Evolutionary conservation across 2,797 vertebrate genomes (phyloP), one percentile per base, ranked within the genome.

Genomic region (Tauraco hartlaubi): DNA sequence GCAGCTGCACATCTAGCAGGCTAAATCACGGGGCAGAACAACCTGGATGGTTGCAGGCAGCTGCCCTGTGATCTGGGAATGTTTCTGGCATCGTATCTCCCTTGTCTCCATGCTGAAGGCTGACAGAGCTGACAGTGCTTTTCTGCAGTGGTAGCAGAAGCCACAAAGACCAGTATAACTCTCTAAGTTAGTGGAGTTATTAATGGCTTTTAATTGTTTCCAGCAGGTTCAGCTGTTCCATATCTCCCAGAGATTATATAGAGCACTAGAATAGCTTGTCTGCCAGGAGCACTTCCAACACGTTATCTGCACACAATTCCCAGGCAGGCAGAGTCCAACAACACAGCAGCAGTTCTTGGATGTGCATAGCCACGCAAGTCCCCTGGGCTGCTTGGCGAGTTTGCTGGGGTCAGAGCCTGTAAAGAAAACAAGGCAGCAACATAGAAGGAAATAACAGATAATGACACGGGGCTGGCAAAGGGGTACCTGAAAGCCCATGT

Each of bases 1-100:
- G 90, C 61, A 88, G 63, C 75, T 85, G 95, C 92, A 85, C 88
- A 96, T 93, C 52, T 37, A 90, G 75, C 54, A 64, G 69, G 44
- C 52, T 72, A 85, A 71, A 92, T 75, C 90, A 84, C 0, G 0
- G 13, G 79, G 58, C 69, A 95, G 94, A 94, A 96, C 85, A 85
- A 92, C 66, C 92, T 94, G 69, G 88, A 94, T 80, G 1, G 1
- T 52, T 7, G 22, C 41, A 86, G 73, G 39, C 88, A 79, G 73
- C 48, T 76, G 82, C 39, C 78, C 67, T 76, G 67, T 94, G 75
- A 87, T 35, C 81, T 69, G 61, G 56, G 64, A 67, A 79, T 12
- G 48, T 83, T 91, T 52, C 74, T 89, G 64, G 84, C 75, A 67
- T 56, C 20, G 7, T 1, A 1, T 69, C 19, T 69, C 82, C 66